These are phyloP conservation scores for Hemichromis elongatus DNA, from an alignment of 2,113 vertebrate species.

Conservation along the genomic window DNA sequence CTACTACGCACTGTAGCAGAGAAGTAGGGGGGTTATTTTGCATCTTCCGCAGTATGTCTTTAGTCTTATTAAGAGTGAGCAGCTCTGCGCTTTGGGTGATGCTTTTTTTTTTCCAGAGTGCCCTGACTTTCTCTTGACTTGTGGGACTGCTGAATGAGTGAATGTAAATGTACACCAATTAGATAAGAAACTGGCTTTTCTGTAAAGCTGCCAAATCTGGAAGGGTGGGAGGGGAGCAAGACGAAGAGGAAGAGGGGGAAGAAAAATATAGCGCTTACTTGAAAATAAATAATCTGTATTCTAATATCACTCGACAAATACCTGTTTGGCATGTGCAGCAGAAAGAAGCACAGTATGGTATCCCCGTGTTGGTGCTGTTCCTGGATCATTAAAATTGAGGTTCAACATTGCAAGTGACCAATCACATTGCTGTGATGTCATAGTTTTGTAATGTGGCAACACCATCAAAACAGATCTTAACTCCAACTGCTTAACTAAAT, in stretches of 20 bases:
- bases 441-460: neutral
- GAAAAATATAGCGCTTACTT: neutral
- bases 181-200: constrained; percentile 53
- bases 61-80: constrained; percentile 63
- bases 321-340: neutral
- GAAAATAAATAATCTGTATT: constrained; percentile 49
- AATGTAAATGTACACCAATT: constrained; percentile 65
- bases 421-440: neutral
- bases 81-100: constrained; percentile 46
- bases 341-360: neutral
- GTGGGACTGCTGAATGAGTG: constrained; percentile 56
- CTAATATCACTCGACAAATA: constrained; percentile 23
- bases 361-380: neutral
- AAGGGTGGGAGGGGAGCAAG: neutral
- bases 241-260: neutral
- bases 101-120: constrained; percentile 6
- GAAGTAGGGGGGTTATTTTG: constrained; percentile 16
- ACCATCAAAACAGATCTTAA: neutral
- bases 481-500: neutral
- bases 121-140: constrained; percentile 55
- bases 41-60: constrained; percentile 56
- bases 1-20: neutral
- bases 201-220: constrained; percentile 57
- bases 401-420: neutral
- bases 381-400: neutral